phyloP scores from a whole-genome alignment of 2,888 invertebrate species.

The Rambutsinella grinnellia region DNA sequence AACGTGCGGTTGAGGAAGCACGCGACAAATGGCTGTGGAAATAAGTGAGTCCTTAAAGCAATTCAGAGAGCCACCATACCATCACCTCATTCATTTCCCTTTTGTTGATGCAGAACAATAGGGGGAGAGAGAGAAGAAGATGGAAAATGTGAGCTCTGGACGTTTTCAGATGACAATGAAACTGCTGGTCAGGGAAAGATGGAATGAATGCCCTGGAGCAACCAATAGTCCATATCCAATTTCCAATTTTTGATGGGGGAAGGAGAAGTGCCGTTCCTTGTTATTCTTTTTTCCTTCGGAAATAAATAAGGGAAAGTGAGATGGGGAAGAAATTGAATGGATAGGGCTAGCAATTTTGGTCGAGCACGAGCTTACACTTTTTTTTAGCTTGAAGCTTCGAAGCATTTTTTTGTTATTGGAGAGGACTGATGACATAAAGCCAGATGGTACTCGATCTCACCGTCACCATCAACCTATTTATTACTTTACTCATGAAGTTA shows the following conservation, averaged over 20 bases:
- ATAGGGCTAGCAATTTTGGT: background rate
- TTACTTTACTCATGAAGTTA: conserved; percentile 10
- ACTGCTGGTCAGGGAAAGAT: conserved; percentile 53
- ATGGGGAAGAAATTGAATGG: background rate
- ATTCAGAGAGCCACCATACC: background rate
- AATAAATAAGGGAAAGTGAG: conserved; percentile 3
- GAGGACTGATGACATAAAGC: conserved; percentile 32
- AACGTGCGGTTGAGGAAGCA: conserved; percentile 45
- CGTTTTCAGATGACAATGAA: background rate
- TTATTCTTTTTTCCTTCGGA: conserved; percentile 25
- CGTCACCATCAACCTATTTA: conserved; percentile 2
- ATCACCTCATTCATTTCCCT: conserved; percentile 6
- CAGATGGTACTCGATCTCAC: conserved; percentile 18
- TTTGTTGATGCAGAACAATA: conserved; percentile 19
- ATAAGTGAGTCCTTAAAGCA: conserved; percentile 15
- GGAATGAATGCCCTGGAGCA: conserved; percentile 61
- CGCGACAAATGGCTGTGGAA: conserved; percentile 42
- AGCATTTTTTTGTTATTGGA: conserved; percentile 13
- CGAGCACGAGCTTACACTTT: background rate
- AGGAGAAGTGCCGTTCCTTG: conserved; percentile 27
- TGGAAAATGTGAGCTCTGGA: background rate
- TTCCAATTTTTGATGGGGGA: conserved; percentile 56
- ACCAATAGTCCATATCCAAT: conserved; percentile 62
- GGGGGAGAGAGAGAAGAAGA: conserved; percentile 5
- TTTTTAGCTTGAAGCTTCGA: background rate